Evolutionary conservation across 2,888 invertebrate species (phyloP).

Genomic region (Cerastis rubricosa): DNA sequence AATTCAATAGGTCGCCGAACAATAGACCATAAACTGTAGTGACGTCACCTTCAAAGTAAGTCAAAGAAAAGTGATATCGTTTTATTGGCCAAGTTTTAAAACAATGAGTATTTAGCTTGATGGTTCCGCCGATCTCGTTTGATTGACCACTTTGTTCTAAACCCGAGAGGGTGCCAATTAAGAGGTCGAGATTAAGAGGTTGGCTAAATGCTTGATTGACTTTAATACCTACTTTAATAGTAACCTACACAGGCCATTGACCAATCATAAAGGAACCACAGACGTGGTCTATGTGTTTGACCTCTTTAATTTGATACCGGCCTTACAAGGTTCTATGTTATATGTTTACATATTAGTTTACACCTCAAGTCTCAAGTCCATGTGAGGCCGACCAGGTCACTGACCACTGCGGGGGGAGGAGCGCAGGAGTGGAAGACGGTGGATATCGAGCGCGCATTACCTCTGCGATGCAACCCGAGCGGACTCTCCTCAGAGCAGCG

Average conservation of each 20-base stretch:
- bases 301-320: constrained; percentile 45
- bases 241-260: constrained; percentile 10
- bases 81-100: constrained; percentile 36
- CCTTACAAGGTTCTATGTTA: constrained; percentile 17
- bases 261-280: constrained; percentile 25
- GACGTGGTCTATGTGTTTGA: constrained; percentile 24
- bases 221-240: constrained; percentile 27
- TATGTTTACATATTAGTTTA: constrained; percentile 38
- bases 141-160: constrained; percentile 11
- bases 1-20: constrained; percentile 50
- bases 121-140: constrained; percentile 23
- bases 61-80: constrained; percentile 59
- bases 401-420: constrained; percentile 34
- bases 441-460: constrained; percentile 42
- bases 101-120: constrained; percentile 29
- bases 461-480: constrained; percentile 32
- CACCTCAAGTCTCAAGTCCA: constrained; percentile 30
- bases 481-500: constrained; percentile 15
- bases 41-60: constrained; percentile 56
- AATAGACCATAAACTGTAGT: constrained; percentile 57
- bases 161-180: constrained; percentile 20
- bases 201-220: constrained; percentile 37
- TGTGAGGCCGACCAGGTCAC: constrained; percentile 35
- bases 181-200: too few relatives aligned
- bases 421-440: constrained; percentile 7